Evolutionary conservation across 2,113 vertebrate genomes (phyloP).

Genomic region (Rattus norvegicus): GRCr8 NC_086038.1:47778001-47778500

Average conservation of each 20-base stretch:
- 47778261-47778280: not conserved
- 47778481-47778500: no score
- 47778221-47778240: not conserved
- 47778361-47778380: not conserved
- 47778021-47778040: no score
- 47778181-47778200: not conserved
- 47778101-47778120: no score
- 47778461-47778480: not conserved
- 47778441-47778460: not conserved
- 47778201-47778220: not conserved
- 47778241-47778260: not conserved
- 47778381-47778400: not conserved
- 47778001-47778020: no score
- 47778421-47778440: not conserved
- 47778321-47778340: not conserved
- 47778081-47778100: no score
- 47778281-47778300: not conserved
- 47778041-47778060: no score
- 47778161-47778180: not conserved
- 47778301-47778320: not conserved
- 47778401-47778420: not conserved
- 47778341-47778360: not conserved
- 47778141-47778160: not conserved
- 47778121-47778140: no score
- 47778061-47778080: no score